Conservation (phyloP, 2,797 vertebrate genomes). For the Aulostomus chinensis region DNA sequence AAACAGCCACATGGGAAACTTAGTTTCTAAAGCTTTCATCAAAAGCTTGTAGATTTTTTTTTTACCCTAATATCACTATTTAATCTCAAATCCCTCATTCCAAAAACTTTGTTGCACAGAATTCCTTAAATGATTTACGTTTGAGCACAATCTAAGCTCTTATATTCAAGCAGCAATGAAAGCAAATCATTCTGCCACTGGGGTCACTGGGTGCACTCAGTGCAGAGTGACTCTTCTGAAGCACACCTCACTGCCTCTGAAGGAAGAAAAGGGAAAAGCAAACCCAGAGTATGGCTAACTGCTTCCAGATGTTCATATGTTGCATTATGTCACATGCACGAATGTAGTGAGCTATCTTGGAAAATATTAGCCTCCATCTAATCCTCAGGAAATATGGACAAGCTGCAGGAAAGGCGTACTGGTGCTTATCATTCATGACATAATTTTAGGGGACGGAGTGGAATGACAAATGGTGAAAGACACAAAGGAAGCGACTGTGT, state of each 20-base stretch:
- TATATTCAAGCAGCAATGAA: not conserved
- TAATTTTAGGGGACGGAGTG: constrained; percentile 2
- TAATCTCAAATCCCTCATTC: not conserved
- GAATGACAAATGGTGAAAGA: no score
- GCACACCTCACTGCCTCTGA: constrained; percentile 17
- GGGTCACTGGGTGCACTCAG: constrained; percentile 32
- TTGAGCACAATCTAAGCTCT: not conserved
- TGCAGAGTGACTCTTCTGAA: constrained; percentile 17
- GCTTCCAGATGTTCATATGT: constrained; percentile 71
- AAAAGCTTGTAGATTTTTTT: constrained; percentile 1
- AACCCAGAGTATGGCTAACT: constrained; percentile 47
- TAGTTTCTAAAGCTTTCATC: constrained; percentile 9
- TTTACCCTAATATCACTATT: not conserved
- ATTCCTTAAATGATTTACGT: no score
- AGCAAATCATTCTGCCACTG: not conserved
- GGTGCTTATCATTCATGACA: constrained; percentile 37
- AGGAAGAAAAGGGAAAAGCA: constrained; percentile 10
- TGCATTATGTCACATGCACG: constrained; percentile 72
- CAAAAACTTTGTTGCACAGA: not conserved
- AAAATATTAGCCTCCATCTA: constrained; percentile 68
- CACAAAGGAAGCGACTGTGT: no score
- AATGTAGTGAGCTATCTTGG: constrained; percentile 62
- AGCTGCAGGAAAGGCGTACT: constrained; percentile 46
- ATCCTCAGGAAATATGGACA: constrained; percentile 68
- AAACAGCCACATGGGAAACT: constrained; percentile 19